Base-by-base conservation (phyloP, 2,888 invertebrate species). In the Galerucella nymphaeae region DNA sequence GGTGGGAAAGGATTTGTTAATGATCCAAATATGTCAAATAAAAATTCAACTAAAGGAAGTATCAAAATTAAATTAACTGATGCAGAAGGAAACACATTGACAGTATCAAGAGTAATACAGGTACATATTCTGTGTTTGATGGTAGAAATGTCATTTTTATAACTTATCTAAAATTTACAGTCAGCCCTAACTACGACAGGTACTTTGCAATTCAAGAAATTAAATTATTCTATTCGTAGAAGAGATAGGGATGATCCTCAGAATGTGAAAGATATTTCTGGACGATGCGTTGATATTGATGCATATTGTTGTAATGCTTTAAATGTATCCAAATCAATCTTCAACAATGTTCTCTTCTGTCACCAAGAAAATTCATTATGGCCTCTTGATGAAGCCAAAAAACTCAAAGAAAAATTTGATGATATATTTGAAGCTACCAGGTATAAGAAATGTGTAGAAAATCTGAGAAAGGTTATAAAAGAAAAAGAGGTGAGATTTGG, bases 331-430 rank as follows among this genome's bases (percentile, higher is more conserved):
- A 96, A 96, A 84, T 93, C 99, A 0, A 96, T 99, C 73, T 88
- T 99, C 71, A 97, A 96, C 83, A 95, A 96, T 85, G 99, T 99
- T 0, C 93, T 99, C 80, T 98, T 99, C 86, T 99, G 99, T 83
- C 99, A 99, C 85, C 99, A 99, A 90, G 99, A 99, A 86, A 97
- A 99, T 78, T 94, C 97, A 0, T 93, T 93, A 83, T 99, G 99
- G 97, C 99, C 99, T 0, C 87, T 99, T 69, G 96, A 97, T 84
- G 97, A 98, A 85, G 94, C 94, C 0, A 96, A 96, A 85, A 94
- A 94, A 81, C 90, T 99, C 0, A 99, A 99, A 84, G 94, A 95
- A 78, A 94, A 94, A 79, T 99, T 99, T 89, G 99, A 99, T 90
- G 96, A 96, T 76, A 99, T 99, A 80, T 99, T 99, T 88, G 97